Conservation (phyloP, 2,888 invertebrate species). For the Oxystoma pomonae region DNA sequence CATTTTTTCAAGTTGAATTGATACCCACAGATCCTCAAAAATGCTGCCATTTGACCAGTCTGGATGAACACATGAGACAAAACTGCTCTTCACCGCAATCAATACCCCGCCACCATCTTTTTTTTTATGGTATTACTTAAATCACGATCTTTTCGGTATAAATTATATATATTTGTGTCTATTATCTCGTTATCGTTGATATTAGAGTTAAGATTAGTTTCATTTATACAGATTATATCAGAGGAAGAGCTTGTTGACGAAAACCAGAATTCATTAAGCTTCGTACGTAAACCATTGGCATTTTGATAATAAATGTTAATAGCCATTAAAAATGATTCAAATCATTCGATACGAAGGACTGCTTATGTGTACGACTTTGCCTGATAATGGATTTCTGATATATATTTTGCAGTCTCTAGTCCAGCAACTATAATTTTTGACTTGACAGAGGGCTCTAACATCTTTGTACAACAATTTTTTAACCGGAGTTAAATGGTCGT, state of each 20-base stretch:
- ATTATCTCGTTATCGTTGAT: neutral
- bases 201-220: neutral
- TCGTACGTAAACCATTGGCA: neutral
- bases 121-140: neutral
- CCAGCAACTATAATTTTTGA: neutral
- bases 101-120: neutral
- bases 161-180: neutral
- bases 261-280: neutral
- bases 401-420: neutral
- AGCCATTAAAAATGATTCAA: neutral
- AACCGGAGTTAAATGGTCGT: neutral
- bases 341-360: neutral
- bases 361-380: neutral
- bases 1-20: neutral
- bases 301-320: neutral
- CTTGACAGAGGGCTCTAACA: neutral
- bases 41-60: neutral
- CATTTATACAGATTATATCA: neutral
- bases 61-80: neutral
- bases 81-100: neutral
- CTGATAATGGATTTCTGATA: neutral
- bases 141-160: neutral
- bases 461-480: neutral
- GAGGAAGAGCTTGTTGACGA: neutral
- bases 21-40: neutral